Evolutionary conservation across 53 echinoderm and acorn worm genomes (phyloP), one percentile per base, ranked within the genome.

Genomic region (Holothuria leucospilota): DNA sequence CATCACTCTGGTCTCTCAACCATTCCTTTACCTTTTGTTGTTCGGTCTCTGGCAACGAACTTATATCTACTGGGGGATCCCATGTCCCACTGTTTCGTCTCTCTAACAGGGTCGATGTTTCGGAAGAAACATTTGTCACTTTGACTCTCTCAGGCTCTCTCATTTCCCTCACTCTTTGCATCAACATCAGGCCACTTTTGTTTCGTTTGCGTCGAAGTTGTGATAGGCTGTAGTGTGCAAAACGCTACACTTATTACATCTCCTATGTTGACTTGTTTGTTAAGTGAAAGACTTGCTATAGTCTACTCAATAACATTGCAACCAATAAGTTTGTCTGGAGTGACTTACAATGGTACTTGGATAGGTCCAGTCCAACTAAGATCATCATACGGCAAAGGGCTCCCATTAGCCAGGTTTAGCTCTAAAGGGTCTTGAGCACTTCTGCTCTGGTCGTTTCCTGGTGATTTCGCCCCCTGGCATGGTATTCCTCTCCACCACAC

Each of bases 271-370:
- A 30, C 71, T 29, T 38, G 28, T 18, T 38, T 38, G 4, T 41
- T 18, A 4, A 13, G 16, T 46, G 53, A 7, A 20, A 78, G 40
- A 9, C 23, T 21, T 51, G n/a, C 39, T 0, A 75, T n/a, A 21
- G 81, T 40, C 46, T 94, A 91, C n/a, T 91, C 58, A 38, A 94
- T 94, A 0, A 94, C 94, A 69, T 94, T 94, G 62, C 68, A 94
- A 12, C 91, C 91, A 24, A 91, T 23, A 6, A 87, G 39, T 9
- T 42, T 29, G 13, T 70, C 65, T 8, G 68, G 28, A 52, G 90
- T 90, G 29, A 93, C 93, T 13, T 90, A 38, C 10, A 90, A 68
- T 27, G 93, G 93, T 24, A 92, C 86, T 64, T 82, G 62, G 8
- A 90, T 85, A 23, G 41, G 21, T 27, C 63, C 63, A 34, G 62